phyloP scores from a whole-genome alignment of 1,140 invertebrate species.

The Metopolophium dirhodum region DNA sequence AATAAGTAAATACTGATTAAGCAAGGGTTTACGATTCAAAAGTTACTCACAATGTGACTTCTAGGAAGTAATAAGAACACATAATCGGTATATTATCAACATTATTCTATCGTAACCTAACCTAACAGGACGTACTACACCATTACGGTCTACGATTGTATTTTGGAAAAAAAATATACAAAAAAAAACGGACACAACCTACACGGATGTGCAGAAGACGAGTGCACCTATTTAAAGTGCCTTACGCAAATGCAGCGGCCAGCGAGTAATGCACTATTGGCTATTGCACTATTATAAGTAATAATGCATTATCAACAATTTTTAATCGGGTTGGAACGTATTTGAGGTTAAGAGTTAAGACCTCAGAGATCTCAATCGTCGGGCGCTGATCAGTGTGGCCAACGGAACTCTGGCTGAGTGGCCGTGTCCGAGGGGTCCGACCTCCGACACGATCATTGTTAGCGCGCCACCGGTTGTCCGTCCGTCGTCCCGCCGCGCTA shows the following conservation, averaged over 20 bases:
- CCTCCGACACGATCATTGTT: background rate
- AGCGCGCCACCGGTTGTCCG: background rate
- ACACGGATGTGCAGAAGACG: background rate
- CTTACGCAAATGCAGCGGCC: background rate
- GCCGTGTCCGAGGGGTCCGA: background rate
- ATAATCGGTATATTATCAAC: slow-evolving; percentile 9
- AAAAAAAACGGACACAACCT: background rate
- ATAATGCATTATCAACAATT: background rate
- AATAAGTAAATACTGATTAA: background rate
- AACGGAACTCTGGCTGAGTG: background rate
- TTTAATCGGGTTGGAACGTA: background rate
- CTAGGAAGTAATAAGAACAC: slow-evolving; percentile 53
- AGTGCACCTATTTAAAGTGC: background rate
- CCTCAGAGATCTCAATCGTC: background rate
- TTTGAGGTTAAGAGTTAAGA: slow-evolving; percentile 21
- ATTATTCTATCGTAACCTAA: background rate
- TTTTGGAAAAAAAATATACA: background rate
- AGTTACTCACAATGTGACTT: slow-evolving; percentile 39
- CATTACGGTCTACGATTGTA: background rate
- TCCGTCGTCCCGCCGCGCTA: background rate
- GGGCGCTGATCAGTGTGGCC: background rate
- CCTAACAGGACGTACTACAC: background rate
- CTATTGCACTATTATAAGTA: background rate
- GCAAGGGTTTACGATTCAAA: background rate
- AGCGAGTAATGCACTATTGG: background rate